Base-by-base conservation (phyloP, 2,888 invertebrate species). In the Eupithecia dodoneata region DNA sequence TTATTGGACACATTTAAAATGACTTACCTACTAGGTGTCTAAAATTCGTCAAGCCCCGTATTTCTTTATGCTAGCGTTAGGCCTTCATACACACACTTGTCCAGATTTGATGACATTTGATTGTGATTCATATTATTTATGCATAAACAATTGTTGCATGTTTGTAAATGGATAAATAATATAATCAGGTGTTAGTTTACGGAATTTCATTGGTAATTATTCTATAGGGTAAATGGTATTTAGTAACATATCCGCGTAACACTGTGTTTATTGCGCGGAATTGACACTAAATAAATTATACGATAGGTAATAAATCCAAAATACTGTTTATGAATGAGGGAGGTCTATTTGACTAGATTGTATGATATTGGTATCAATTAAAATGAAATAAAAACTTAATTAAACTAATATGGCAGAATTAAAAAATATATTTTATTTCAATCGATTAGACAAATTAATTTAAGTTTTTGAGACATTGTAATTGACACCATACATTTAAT, bases 1-100 rank as follows among this genome's bases (percentile, higher is more conserved):
- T 72, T 42, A 69, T 78, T 78, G 78, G 78, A 78, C 78, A 75
- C 71, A 71, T 75, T 55, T 45, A 63, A 73, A 70, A 70, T 52
- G 65, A 63, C 49, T 73, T 67, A 72, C 42, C 74, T 80, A 75
- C 47, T 6, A 63, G 18, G 63, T 63, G 5, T 44, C 67, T 72
- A 75, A 74, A 73, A 75, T 55, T 75, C 42, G 65, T 75, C 75
- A 69, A 78, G 72, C 73, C 77, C 77, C 65, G 70, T 70, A 69
- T 69, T 47, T 45, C 30, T 47, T 13, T 18, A 70, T 12, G 70
- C 70, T 70, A 47, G 70, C 45, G 4, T 70, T 70, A 70, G 70
- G 70, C 70, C 70, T 70, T 30, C 67, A 18, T 44, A 42, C 5
- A 45, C 18, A 3, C n/a, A 69, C 18, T 4, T 12, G 4, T 55